Evolutionary conservation across 2,888 invertebrate species (phyloP), one percentile per base, ranked within the genome.

Genomic region (Archaeoteleia sp.): DNA sequence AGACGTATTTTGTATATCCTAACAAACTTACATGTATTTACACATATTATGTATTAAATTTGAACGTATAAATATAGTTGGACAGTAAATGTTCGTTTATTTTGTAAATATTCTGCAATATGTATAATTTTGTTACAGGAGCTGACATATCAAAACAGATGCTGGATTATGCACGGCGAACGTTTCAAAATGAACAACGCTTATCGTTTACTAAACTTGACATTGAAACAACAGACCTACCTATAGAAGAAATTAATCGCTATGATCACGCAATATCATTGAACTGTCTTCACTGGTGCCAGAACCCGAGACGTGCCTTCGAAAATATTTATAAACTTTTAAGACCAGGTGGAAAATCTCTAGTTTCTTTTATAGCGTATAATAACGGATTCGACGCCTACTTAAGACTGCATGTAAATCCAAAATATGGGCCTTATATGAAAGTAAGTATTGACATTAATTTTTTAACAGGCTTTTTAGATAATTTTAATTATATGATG

Each of bases 251-350:
- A 37, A 76, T 84, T 9, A 87, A 85, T 46, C 78, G 84, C 17
- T 94, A 92, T 76, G 88, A 91, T 77, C 92, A 93, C 77, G 88
- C 90, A 0, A 90, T 93, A 48, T 94, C 94, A 0, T 93, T 94
- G 80, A 93, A 93, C 80, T 90, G 93, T 66, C 86, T 95, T 1
- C 93, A 94, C 77, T 94, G 94, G 94, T 89, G 94, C 23, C 89
- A 89, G 72, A 88, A 93, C 78, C 91, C 92, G 82, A 93, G 90
- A 74, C 86, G 84, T 74, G 91, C 91, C 0, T 86, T 92, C 51
- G 85, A 85, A 53, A 92, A 92, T 77, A 90, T 94, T 48, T 89
- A 88, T 82, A 85, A 89, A 25, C 81, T 94, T 46, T 83, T 94
- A n/a, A 87, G 86, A 60, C 89, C 89, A 0, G 90, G 89, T 2